A percentile compares a stretch with the other conserved stretches of the same genome.
Evolutionary conservation across 2,113 vertebrate genomes (phyloP).

Genomic region (Apeltes quadracus): DNA sequence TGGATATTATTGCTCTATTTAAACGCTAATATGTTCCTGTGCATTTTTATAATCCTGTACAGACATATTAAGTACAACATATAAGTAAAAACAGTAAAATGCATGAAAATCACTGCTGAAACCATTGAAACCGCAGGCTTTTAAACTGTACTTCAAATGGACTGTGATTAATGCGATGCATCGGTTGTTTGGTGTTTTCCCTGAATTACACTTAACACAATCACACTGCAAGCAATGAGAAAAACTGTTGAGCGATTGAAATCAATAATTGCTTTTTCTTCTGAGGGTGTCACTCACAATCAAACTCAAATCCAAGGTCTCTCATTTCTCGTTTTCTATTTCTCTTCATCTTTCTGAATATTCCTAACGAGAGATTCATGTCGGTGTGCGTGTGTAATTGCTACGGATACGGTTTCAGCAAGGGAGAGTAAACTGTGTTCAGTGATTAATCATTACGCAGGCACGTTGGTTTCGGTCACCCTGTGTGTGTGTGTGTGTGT

Average conservation of each 20-base stretch:
- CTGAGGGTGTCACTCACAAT: conserved; percentile 16
- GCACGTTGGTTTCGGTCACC: conserved; percentile 3
- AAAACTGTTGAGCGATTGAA: conserved; percentile 15
- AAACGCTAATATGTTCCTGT: conserved; percentile 25
- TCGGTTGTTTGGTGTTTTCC: background rate
- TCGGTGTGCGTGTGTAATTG: conserved; percentile 21
- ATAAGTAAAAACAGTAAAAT: no score
- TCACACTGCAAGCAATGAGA: conserved; percentile 26
- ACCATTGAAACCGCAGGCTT: background rate
- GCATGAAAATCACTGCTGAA: no score
- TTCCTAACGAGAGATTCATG: background rate
- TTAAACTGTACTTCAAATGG: background rate
- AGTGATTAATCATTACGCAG: conserved; percentile 41
- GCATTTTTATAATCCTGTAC: no score
- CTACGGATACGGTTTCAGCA: background rate
- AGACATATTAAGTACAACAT: no score
- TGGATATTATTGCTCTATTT: conserved; percentile 10
- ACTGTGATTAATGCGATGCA: background rate
- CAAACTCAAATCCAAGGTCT: conserved; percentile 4
- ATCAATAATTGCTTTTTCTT: conserved; percentile 45
- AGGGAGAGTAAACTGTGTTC: conserved; percentile 18
- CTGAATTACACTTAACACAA: conserved; percentile 15
- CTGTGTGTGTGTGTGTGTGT: background rate
- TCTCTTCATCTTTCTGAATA: background rate
- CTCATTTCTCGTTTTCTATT: background rate